Base-by-base conservation (phyloP, 2,113 vertebrate species). In the Sinosuthora webbiana region DNA sequence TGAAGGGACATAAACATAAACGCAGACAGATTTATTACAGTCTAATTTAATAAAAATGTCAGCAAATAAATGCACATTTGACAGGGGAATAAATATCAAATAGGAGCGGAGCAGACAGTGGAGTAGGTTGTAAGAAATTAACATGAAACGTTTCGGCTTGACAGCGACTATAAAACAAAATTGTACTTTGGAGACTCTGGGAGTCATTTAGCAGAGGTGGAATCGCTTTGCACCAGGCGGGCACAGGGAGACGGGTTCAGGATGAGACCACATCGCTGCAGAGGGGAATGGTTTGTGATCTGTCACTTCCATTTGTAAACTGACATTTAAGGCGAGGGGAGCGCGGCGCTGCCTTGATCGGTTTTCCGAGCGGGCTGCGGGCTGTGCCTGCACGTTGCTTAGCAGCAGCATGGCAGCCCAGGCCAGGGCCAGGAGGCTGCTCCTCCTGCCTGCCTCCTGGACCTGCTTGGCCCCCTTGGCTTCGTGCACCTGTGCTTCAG, bases 31-130 rank as follows among this genome's bases (percentile, higher is more conserved):
- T 98, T 98, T 97, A 98, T 96, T 73, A 77, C 25, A 47, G 84
- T 88, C 89, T 95, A 97, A 97, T 97, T 97, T 97, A 97, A 97
- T 98, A 97, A 97, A 97, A 96, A 96, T 94, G 93, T 94, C 96
- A 95, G 94, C 95, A 98, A 97, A 96, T 96, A 97, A 97, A 96
- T 90, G 95, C 81, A 89, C 64, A 14, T 96, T 97, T 97, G 95
- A 91, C 97, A 94, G 91, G 94, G 95, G 96, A 97, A 96, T 98
- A 97, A 97, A 98, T 97, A 98, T 94, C 94, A 94, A 41, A 53
- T 20, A 69, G 88, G 90, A 97, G 77, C 17, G 0, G 89, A 95
- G 87, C 79, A 96, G 98, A 95, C 95, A 96, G 94, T 42, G 45
- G 87, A 97, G 92, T 95, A 89, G 95, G 89, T 78, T 98, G 97